Evolutionary conservation across 1,140 invertebrate species (phyloP).

Genomic region (Drosophila lowei): DNA sequence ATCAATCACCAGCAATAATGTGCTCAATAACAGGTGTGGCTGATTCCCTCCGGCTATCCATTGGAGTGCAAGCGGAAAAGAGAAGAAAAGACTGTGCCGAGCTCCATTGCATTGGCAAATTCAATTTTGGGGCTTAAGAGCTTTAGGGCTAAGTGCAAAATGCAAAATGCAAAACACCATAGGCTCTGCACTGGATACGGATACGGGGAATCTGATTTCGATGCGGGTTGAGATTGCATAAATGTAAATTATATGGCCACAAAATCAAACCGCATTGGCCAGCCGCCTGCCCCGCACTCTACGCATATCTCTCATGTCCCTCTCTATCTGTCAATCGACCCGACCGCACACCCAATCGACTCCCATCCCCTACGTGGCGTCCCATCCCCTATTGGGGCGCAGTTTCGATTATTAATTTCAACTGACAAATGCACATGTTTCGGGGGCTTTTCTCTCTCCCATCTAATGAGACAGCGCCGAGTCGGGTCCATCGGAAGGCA

Average conservation of each 20-base stretch:
- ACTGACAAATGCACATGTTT: slow-evolving; percentile 40
- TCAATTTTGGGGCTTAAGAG: neutral
- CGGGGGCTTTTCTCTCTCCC: slow-evolving; percentile 2
- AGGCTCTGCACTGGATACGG: no score
- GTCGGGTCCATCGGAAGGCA: no score
- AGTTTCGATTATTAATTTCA: slow-evolving; percentile 47
- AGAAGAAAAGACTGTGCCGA: no score
- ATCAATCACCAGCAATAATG: no score
- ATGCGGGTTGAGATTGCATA: slow-evolving; percentile 7
- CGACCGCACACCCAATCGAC: no score
- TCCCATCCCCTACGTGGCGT: neutral
- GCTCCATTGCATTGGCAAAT: neutral
- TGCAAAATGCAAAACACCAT: neutral
- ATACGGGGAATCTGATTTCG: no score
- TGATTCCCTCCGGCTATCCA: no score
- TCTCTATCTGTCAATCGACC: neutral
- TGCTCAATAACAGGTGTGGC: no score
- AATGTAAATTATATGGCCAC: slow-evolving; percentile 43
- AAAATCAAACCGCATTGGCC: slow-evolving; percentile 40
- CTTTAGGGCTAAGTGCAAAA: neutral
- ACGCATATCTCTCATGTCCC: neutral
- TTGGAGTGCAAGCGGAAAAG: no score
- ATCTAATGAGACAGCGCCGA: neutral
- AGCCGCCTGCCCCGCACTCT: no score
- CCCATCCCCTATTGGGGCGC: slow-evolving; percentile 2